Conservation (phyloP, 2,113 vertebrate species). For the Trinectes maculatus region DNA sequence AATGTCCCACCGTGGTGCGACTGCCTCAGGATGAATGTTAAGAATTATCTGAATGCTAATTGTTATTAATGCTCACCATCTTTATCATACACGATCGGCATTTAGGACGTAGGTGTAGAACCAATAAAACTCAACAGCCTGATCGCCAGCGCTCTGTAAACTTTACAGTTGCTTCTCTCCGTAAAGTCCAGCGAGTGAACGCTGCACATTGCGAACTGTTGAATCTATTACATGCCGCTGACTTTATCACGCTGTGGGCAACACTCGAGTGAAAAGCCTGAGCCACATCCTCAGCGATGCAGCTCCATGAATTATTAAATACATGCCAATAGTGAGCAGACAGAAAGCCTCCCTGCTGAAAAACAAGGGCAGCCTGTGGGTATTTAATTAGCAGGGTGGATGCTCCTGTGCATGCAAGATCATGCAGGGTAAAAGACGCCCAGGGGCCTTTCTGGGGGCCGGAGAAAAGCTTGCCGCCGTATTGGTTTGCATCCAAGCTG, state of each 20-base stretch:
- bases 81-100: background rate
- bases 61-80: constrained; percentile 3
- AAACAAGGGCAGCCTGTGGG: constrained; percentile 69
- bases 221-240: background rate
- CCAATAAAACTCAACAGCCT: background rate
- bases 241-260: constrained; percentile 30
- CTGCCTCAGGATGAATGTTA: constrained; percentile 17
- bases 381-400: constrained; percentile 68
- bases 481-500: constrained; percentile 73
- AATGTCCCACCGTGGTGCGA: constrained; percentile 32
- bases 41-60: constrained; percentile 6
- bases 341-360: constrained; percentile 53
- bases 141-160: no score
- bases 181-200: no score
- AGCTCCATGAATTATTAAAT: constrained; percentile 78
- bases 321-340: constrained; percentile 69
- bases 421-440: constrained; percentile 70
- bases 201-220: background rate
- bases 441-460: constrained; percentile 54
- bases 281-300: constrained; percentile 38
- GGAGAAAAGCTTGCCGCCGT: constrained; percentile 35
- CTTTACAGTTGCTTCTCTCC: background rate
- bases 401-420: constrained; percentile 72
- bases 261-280: constrained; percentile 22
- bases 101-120: constrained; percentile 2